phyloP scores from a whole-genome alignment of 2,797 vertebrate genomes.

The Glyptemys insculpta region DNA sequence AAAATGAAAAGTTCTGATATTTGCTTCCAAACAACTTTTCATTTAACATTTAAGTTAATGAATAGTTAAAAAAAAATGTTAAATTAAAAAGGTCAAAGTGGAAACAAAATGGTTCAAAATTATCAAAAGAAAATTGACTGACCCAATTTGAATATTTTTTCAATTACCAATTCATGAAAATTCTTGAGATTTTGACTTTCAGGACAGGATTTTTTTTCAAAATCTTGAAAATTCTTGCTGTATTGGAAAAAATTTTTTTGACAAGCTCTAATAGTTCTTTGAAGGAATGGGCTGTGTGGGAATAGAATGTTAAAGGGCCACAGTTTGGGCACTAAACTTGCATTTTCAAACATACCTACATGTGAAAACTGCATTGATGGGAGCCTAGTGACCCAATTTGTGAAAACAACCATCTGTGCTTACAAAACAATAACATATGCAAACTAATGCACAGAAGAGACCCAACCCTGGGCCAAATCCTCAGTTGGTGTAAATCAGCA shows the following conservation, averaged over 20 bases:
- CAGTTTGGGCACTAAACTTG: background rate
- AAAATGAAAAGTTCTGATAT: slow-evolving; percentile 1
- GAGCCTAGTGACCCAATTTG: background rate
- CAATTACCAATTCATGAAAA: background rate
- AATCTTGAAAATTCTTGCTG: too few relatives aligned
- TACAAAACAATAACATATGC: background rate
- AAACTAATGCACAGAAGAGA: background rate
- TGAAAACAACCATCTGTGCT: background rate
- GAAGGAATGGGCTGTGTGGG: background rate
- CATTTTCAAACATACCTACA: background rate
- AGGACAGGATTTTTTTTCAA: too few relatives aligned
- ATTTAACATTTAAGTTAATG: background rate
- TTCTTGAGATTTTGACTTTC: background rate
- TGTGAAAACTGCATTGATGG: background rate
- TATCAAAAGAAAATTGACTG: background rate
- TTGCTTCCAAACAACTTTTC: background rate
- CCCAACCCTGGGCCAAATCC: background rate
- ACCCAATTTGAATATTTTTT: background rate
- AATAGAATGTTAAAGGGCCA: background rate
- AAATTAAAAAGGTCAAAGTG: background rate
- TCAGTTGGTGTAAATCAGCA: background rate
- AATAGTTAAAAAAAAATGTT: background rate
- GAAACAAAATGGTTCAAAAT: background rate
- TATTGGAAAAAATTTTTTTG: background rate
- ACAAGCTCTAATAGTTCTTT: background rate